Percentiles rank a stretch among this genome's conserved stretches.
phyloP scores from a whole-genome alignment of 1,140 invertebrate genomes.

The Drosophila ogumai region DNA sequence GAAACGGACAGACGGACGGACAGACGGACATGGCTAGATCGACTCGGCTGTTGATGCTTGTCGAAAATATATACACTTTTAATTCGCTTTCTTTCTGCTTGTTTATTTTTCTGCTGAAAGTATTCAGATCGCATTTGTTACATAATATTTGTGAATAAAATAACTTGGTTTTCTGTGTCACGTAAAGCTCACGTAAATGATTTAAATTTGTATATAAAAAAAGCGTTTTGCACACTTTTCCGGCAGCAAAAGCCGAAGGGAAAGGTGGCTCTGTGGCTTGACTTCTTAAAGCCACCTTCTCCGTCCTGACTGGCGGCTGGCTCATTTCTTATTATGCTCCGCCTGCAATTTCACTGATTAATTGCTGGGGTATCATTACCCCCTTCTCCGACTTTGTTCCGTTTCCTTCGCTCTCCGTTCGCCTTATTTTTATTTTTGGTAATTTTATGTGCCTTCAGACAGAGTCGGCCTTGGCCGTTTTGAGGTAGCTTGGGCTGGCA shows the following conservation, averaged over 20 bases:
- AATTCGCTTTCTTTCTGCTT: no score
- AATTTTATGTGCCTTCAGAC: conserved; percentile 22
- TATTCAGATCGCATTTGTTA: background rate
- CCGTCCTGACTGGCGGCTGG: conserved; percentile 38
- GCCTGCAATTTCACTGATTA: conserved; percentile 68
- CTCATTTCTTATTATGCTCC: conserved; percentile 52
- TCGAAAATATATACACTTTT: no score
- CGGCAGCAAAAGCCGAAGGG: background rate
- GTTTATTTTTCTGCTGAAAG: no score
- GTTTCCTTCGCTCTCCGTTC: background rate
- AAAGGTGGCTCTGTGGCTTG: conserved; percentile 12
- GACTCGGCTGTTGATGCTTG: no score
- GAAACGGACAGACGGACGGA: no score
- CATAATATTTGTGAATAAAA: background rate
- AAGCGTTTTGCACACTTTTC: background rate
- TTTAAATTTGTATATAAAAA: background rate
- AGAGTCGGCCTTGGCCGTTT: background rate
- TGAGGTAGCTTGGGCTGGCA: conserved; percentile 3
- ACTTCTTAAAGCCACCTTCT: conserved; percentile 18
- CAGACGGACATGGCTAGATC: no score
- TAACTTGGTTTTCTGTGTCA: background rate
- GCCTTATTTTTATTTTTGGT: conserved; percentile 19
- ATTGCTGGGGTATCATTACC: conserved; percentile 59
- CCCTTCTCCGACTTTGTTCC: conserved; percentile 8
- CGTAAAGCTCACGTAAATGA: background rate